A percentile compares a stretch with the other conserved stretches of the same genome.
phyloP scores from a whole-genome alignment of 2,888 invertebrate species.

The Lycia hirtaria region DNA sequence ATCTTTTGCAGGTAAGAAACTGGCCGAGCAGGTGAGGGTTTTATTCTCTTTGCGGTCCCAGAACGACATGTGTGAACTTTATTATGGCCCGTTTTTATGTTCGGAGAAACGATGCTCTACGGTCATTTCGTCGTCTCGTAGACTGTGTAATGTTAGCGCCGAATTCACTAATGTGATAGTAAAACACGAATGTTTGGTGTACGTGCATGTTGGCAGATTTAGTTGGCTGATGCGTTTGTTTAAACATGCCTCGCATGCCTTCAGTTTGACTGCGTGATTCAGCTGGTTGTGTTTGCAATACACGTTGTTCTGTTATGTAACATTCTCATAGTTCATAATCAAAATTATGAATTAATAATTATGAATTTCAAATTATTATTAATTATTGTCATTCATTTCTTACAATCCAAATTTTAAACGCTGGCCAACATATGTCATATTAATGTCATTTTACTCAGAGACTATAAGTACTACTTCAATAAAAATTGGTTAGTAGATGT shows the following conservation, averaged over 20 bases:
- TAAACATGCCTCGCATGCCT: neutral
- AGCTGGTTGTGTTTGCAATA: neutral
- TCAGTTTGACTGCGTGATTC: neutral
- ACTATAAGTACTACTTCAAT: no score
- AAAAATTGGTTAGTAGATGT: no score
- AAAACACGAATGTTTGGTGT: constrained; percentile 10
- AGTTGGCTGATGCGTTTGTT: neutral
- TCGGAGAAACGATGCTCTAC: constrained; percentile 51
- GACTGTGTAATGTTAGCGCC: constrained; percentile 13
- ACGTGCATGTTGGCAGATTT: neutral
- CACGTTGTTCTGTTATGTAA: neutral
- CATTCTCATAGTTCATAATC: neutral
- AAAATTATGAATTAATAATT: no score
- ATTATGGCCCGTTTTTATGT: constrained; percentile 71
- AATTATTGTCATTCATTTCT: no score
- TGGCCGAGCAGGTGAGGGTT: constrained; percentile 66
- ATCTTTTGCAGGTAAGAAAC: constrained; percentile 76
- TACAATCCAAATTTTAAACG: no score
- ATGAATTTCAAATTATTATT: no score
- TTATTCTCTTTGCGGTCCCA: constrained; percentile 66
- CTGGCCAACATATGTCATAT: no score
- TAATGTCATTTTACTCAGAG: no score
- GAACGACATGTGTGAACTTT: constrained; percentile 73
- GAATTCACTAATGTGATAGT: constrained; percentile 19
- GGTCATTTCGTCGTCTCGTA: constrained; percentile 47